Evolutionary conservation across 2,113 vertebrate species (phyloP), one percentile per base, ranked within the genome.

Genomic region (Dendropsophus ebraccatus): DNA sequence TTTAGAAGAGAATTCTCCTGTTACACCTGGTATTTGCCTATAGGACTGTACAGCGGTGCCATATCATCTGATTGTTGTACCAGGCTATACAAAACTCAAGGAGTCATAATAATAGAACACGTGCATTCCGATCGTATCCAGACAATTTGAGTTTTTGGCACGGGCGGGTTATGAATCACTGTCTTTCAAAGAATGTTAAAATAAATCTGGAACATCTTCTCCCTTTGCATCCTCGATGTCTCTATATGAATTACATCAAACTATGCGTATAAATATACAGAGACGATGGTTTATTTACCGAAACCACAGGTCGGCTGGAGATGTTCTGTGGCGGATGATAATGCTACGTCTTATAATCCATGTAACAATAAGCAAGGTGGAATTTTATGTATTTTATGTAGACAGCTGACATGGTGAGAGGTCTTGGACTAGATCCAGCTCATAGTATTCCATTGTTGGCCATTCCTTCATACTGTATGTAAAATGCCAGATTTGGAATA

Each of bases 251-350:
- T n/a, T 45, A 23, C 23, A 45, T 45, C 35, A 13, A 70, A 11
- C 67, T 73, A 35, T 21, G 37, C 45, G 28, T 2, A 73, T 73
- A 73, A 73, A 73, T 45, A 73, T 73, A 73, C 70, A 45, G 16
- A 41, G 8, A 1, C 35, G 1, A 12, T 12, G 69, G 35, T 67
- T 67, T 67, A 67, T 67, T 67, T 67, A 17, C 28, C 62, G 5
- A 10, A 69, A 69, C 65, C 65, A 35, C 32, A 69, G 65, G 32
- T 35, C 65, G 35, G 12, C 2, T 5, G 62, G 14, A 32, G 30
- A 69, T 21, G 32, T 69, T 35, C 65, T 35, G 65, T 69, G 10
- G 5, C 4, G 28, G 23, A 58, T n/a, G 56, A n/a, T 23, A 58
- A 58, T 58, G 54, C 17, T 56, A 4, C 23, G 23, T 58, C 21